Evolutionary conservation across 2,113 vertebrate species (phyloP), one percentile per base, ranked within the genome.

Genomic region (Lepisosteus oculatus): DNA sequence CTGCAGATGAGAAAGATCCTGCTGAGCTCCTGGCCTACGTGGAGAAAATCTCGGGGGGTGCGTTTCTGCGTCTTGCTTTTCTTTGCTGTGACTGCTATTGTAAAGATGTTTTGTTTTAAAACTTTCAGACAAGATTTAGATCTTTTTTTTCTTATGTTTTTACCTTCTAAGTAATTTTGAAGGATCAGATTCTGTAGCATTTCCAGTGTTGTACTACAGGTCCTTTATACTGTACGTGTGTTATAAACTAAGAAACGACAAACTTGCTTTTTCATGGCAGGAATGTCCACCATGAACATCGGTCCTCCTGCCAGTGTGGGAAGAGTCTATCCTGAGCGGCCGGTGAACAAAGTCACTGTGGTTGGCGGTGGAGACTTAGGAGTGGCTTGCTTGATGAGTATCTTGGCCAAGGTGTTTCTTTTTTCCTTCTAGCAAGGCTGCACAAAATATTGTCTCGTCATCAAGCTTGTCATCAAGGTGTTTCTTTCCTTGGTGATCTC

Each of bases 301-400:
- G 86, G 87, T 71, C 77, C 85, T 66, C 85, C 78, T 74, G 77
- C 45, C 71, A 79, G 81, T 78, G 61, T 44, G 89, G 90, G 83
- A 83, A 77, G 75, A 67, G 70, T 74, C 65, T 83, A 72, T 75
- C 85, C 79, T 0, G 72, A 85, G 71, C 78, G 81, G 54, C 65
- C 44, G 7, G 56, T 76, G 62, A 90, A 87, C 69, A 97, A 98
- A 89, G 89, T 99, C 64, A 94, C 96, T 1, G 89, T 99, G 67
- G 88, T 98, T 75, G 97, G 97, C 69, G 93, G 91, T 80, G 97
- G 97, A 74, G 96, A 99, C 70, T 79, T 99, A 68, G 95, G 96
- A 45, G 87, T 96, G 86, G 95, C 97, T 0, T 91, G 93, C 68
- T 92, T 93, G 8, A 79, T 98, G 88, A 92, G 96, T 76, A 86